Evolutionary conservation across 2,113 vertebrate species (phyloP).

Genomic region (Oophaga pumilio): DNA sequence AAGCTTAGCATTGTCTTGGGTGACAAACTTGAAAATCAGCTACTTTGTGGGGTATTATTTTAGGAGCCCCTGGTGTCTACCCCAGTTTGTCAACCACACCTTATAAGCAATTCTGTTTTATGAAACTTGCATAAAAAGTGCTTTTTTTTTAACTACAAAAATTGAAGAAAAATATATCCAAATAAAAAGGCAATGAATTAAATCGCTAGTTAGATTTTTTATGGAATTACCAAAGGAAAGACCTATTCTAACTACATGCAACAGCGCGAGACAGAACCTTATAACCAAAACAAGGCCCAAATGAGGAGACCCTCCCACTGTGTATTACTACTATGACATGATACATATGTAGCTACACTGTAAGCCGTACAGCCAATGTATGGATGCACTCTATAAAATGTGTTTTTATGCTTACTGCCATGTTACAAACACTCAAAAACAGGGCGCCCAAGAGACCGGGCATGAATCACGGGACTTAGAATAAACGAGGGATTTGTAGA

Average conservation of each 20-base stretch:
- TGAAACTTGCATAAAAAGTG: too few relatives aligned
- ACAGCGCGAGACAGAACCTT: neutral
- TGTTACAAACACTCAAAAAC: neutral
- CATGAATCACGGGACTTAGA: neutral
- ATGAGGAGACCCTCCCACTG: neutral
- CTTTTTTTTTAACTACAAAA: too few relatives aligned
- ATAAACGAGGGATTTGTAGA: constrained; percentile 24
- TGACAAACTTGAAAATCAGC: too few relatives aligned
- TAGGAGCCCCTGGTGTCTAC: too few relatives aligned
- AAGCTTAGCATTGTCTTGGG: too few relatives aligned
- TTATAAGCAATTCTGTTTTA: too few relatives aligned
- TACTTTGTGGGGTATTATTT: too few relatives aligned
- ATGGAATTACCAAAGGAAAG: neutral
- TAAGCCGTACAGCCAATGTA: neutral
- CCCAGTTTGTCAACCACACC: too few relatives aligned
- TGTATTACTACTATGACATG: neutral
- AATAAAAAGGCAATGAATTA: neutral
- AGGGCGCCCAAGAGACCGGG: neutral
- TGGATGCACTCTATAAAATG: neutral
- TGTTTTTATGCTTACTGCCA: neutral
- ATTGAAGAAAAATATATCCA: neutral
- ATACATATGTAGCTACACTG: neutral
- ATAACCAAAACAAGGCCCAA: neutral
- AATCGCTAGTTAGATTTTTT: neutral
- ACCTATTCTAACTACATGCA: too few relatives aligned